Evolutionary conservation across 2,888 invertebrate genomes (phyloP).

Genomic region (Protonemura montana): DNA sequence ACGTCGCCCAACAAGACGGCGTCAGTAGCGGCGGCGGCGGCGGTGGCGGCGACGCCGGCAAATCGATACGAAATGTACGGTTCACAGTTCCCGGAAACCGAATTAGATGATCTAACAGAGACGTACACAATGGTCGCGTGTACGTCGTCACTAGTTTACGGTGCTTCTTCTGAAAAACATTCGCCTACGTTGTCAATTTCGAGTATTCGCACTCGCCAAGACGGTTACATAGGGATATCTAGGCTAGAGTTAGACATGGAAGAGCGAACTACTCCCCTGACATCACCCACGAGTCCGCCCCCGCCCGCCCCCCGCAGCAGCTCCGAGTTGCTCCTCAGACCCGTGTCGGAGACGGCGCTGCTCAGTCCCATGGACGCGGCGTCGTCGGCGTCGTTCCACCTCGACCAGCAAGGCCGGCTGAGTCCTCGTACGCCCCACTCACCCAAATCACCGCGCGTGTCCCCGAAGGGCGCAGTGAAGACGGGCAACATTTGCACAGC

Average conservation of each 20-base stretch:
- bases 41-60: conserved; percentile 12
- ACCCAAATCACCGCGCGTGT: conserved; percentile 76
- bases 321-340: conserved; percentile 62
- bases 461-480: conserved; percentile 73
- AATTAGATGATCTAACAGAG: conserved; percentile 54
- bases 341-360: conserved; percentile 56
- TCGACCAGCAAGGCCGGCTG: conserved; percentile 53
- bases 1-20: conserved; percentile 32
- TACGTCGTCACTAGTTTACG: conserved; percentile 64
- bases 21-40: neutral
- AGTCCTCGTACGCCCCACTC: conserved; percentile 61
- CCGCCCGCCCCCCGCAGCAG: conserved; percentile 82
- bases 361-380: conserved; percentile 55
- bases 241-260: conserved; percentile 46
- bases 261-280: conserved; percentile 50
- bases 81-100: conserved; percentile 42
- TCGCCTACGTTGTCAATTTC: conserved; percentile 71
- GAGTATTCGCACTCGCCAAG: conserved; percentile 70
- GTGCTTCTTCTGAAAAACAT: conserved; percentile 55
- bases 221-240: conserved; percentile 65
- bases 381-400: conserved; percentile 48
- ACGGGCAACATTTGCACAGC: conserved; percentile 71
- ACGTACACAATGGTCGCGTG: conserved; percentile 62
- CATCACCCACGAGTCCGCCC: conserved; percentile 75
- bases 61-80: conserved; percentile 39